Evolutionary conservation across 2,888 invertebrate genomes (phyloP).

Genomic region (Odontocerum albicorne): DNA sequence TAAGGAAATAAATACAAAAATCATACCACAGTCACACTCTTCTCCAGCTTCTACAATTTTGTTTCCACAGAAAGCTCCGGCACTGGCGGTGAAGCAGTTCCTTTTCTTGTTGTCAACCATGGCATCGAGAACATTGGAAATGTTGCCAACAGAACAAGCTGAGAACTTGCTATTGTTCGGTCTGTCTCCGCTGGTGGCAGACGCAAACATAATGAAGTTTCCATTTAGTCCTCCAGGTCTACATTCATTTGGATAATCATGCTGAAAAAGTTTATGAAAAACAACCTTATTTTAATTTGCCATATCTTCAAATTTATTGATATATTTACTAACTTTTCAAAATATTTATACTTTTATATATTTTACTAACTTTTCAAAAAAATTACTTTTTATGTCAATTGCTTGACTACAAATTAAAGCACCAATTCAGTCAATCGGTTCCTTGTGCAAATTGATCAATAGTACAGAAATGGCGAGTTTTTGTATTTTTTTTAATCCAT

Average conservation of each 20-base stretch:
- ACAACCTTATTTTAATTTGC: too few relatives aligned
- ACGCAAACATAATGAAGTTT: constrained; percentile 99
- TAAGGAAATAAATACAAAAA: too few relatives aligned
- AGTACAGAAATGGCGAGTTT: too few relatives aligned
- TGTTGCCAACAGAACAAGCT: constrained; percentile 91
- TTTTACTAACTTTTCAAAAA: too few relatives aligned
- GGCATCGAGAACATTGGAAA: constrained; percentile 91
- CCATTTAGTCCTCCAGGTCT: constrained; percentile 89
- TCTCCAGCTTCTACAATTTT: constrained; percentile 98
- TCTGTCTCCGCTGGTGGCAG: constrained; percentile 97
- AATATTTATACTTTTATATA: too few relatives aligned
- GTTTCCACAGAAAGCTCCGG: constrained; percentile 98
- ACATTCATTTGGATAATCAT: constrained; percentile 90
- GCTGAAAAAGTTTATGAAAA: constrained; percentile 61
- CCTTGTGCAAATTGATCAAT: too few relatives aligned
- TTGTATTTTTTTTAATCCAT: too few relatives aligned
- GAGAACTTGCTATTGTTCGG: constrained; percentile 98
- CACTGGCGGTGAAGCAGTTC: constrained; percentile 87
- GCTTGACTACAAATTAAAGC: too few relatives aligned
- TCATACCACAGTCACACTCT: constrained; percentile 88
- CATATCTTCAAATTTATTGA: too few relatives aligned
- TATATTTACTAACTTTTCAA: too few relatives aligned
- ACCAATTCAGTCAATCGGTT: too few relatives aligned
- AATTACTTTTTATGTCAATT: too few relatives aligned
- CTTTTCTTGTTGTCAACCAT: constrained; percentile 88